Evolutionary conservation across 2,888 invertebrate species (phyloP), one percentile per base, ranked within the genome.

Genomic region (Melanostoma mellinum): DNA sequence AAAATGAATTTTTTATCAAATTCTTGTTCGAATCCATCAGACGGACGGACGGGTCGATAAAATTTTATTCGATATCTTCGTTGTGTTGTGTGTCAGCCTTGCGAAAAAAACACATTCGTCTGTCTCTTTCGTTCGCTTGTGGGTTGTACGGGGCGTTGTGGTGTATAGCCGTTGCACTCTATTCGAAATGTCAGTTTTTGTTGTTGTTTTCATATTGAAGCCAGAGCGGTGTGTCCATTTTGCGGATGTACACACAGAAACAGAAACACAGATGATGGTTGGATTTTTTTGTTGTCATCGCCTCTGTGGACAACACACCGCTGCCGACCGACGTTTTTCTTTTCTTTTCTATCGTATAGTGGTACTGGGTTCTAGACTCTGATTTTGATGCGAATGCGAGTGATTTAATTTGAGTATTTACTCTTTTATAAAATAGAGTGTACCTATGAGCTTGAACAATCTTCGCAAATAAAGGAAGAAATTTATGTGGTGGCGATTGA

Each of bases 21-120:
- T 40, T 65, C 44, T 50, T 63, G 20, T 80, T 73, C 52, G 73
- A 76, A 77, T 55, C 52, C 58, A 44, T 60, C 60, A 35, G 20
- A 20, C 36, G 60, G 75, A 78, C 74, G 85, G 86, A 86, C 79
- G 86, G 87, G 86, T 87, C 87, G 86, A 87, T 87, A 87, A 86
- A 82, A 79, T 75, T 82, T 77, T 77, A 82, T 82, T 82, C 73
- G 77, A 77, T 82, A 75, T 75, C 58, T 63, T 63, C 42, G 60
- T 79, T 53, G 53, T 68, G 60, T 58, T 61, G 55, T 76, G 67
- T 63, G 50, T 84, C 61, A 65, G 65, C 65, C 65, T 72, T 76
- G 67, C 72, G 61, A 44, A 44, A 48, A 56, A 61, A 69, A 67
- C 10, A 44, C 4, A 8, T 6, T 32, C 48, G 2, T 48, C 33